Evolutionary conservation across 1,140 invertebrate species (phyloP).

Genomic region (Drosophila mauritiana): DNA sequence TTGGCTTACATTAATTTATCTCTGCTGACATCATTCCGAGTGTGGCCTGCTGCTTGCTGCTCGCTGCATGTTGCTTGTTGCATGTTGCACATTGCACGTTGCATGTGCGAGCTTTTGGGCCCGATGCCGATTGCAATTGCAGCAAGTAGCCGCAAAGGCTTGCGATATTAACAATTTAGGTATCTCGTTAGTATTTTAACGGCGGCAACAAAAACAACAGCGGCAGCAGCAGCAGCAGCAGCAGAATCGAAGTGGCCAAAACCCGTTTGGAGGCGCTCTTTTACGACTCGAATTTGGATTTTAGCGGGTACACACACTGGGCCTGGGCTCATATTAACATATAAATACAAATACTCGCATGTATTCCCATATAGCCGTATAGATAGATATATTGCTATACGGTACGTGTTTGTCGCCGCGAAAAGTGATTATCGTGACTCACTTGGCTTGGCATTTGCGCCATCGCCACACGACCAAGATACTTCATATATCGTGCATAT

Average conservation of each 20-base stretch:
- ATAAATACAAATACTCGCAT: constrained; percentile 44
- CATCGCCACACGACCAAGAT: constrained; percentile 67
- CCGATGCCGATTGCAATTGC: constrained; percentile 67
- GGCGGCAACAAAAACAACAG: constrained; percentile 15
- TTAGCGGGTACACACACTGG: constrained; percentile 42
- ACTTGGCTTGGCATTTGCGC: constrained; percentile 76
- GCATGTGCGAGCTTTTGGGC: constrained; percentile 73
- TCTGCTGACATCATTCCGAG: constrained; percentile 75
- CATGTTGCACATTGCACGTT: constrained; percentile 47
- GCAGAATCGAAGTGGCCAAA: constrained; percentile 47
- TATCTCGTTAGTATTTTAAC: constrained; percentile 34
- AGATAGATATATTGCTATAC: background rate
- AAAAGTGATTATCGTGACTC: constrained; percentile 78
- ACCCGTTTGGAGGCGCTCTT: constrained; percentile 47
- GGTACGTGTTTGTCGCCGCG: constrained; percentile 71
- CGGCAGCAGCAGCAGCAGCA: constrained; percentile 9
- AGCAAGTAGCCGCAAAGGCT: constrained; percentile 48
- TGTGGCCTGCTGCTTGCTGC: constrained; percentile 71
- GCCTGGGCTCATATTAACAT: constrained; percentile 43
- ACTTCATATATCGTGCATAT: constrained; percentile 45
- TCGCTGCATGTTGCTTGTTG: constrained; percentile 64
- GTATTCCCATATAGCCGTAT: constrained; percentile 1
- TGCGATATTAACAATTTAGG: constrained; percentile 73
- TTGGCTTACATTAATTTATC: constrained; percentile 69
- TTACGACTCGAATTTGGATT: constrained; percentile 37